Evolutionary conservation across 2,113 vertebrate species (phyloP).

Genomic region (Oreochromis spilurus): DNA sequence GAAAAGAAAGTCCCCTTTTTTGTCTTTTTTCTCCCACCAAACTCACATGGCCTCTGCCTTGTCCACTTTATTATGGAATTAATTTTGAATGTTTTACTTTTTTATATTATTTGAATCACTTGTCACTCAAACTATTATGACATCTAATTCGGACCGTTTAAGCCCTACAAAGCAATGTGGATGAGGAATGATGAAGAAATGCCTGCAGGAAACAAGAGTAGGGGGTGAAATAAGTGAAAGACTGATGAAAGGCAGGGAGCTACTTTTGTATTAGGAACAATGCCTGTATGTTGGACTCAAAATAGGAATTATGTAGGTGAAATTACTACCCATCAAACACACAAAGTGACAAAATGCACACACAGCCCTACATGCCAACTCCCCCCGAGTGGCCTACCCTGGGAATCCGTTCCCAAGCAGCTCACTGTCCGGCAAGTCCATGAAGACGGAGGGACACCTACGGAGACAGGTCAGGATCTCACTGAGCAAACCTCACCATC

Average conservation of each 20-base stretch:
- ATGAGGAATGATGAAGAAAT: neutral
- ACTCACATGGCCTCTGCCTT: neutral
- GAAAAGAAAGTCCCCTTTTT: neutral
- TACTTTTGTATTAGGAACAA: neutral
- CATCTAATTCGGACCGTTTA: neutral
- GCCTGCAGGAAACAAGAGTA: neutral
- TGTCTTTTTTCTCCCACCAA: neutral
- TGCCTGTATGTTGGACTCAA: neutral
- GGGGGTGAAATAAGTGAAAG: neutral
- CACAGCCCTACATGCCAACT: constrained; percentile 59
- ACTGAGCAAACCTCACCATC: constrained; percentile 59
- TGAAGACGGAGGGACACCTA: constrained; percentile 81
- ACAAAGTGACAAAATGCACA: constrained; percentile 48
- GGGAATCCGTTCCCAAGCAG: constrained; percentile 78
- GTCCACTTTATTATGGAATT: neutral
- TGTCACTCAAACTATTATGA: neutral
- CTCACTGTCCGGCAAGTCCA: constrained; percentile 81
- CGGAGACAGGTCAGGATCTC: constrained; percentile 77
- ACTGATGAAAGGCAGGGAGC: neutral
- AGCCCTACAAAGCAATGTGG: neutral
- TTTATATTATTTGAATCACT: neutral
- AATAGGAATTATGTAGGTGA: neutral
- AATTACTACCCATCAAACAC: neutral
- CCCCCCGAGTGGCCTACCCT: constrained; percentile 70
- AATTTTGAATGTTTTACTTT: neutral